phyloP scores from a whole-genome alignment of 2,888 invertebrate genomes.

The Chrysodeixis includens region DNA sequence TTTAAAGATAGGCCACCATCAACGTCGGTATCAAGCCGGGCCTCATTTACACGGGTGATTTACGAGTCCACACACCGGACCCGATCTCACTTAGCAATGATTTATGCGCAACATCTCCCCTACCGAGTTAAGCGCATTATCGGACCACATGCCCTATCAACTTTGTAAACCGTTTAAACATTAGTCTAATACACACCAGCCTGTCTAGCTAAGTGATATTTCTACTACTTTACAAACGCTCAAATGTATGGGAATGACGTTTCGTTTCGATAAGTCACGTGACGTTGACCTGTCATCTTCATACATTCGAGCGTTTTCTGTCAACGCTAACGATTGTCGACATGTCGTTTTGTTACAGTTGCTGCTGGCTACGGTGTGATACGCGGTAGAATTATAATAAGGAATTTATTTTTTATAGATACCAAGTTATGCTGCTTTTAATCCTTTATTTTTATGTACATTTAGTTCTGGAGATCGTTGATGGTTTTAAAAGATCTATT shows the following conservation, averaged over 20 bases:
- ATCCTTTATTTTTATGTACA: background rate
- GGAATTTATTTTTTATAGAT: slow-evolving; percentile 21
- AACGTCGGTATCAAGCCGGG: slow-evolving; percentile 72
- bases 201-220: too few relatives aligned
- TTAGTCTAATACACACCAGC: slow-evolving; percentile 61
- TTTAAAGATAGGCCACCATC: slow-evolving; percentile 80
- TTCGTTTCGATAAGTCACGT: too few relatives aligned
- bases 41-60: slow-evolving; percentile 87
- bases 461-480: background rate
- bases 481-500: slow-evolving; percentile 1
- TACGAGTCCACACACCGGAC: slow-evolving; percentile 87
- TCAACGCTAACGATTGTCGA: too few relatives aligned
- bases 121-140: slow-evolving; percentile 86
- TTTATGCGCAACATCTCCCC: slow-evolving; percentile 86
- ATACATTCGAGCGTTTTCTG: too few relatives aligned
- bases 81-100: slow-evolving; percentile 88
- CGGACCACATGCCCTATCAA: slow-evolving; percentile 83
- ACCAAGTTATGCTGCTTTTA: slow-evolving; percentile 1
- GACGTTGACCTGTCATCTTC: too few relatives aligned
- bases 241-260: too few relatives aligned
- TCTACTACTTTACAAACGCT: too few relatives aligned
- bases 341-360: too few relatives aligned
- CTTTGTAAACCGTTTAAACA: slow-evolving; percentile 79
- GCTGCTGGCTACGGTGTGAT: slow-evolving; percentile 61
- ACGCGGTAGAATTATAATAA: slow-evolving; percentile 35